Conservation (phyloP, 2,797 vertebrate species). For the Naso thynnoides region DNA sequence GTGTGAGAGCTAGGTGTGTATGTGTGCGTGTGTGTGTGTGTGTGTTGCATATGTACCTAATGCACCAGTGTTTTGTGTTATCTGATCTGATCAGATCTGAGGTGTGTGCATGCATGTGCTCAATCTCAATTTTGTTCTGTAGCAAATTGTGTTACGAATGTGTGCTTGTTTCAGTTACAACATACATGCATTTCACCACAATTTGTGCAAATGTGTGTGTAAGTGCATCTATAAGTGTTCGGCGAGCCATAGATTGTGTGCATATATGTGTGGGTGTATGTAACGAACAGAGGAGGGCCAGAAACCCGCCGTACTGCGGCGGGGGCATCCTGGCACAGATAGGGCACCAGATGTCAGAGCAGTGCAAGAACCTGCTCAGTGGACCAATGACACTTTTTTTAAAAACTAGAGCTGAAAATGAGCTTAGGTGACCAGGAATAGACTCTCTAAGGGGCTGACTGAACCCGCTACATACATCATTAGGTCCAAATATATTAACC, state of each 20-base stretch:
- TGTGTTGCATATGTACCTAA: slow-evolving; percentile 22
- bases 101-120: slow-evolving; percentile 24
- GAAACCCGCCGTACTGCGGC: slow-evolving; percentile 77
- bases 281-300: slow-evolving; percentile 74
- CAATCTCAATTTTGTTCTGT: slow-evolving; percentile 19
- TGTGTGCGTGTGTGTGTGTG: slow-evolving; percentile 36
- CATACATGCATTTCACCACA: slow-evolving; percentile 15
- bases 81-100: slow-evolving; percentile 33
- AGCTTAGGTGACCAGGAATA: slow-evolving; percentile 77
- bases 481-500: slow-evolving; percentile 56
- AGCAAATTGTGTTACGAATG: slow-evolving; percentile 17
- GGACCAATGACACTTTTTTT: slow-evolving; percentile 82
- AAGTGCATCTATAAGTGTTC: slow-evolving; percentile 25
- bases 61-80: slow-evolving; percentile 28
- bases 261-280: slow-evolving; percentile 54
- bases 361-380: slow-evolving; percentile 81
- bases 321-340: slow-evolving; percentile 84
- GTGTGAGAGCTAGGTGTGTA: slow-evolving; percentile 66
- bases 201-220: slow-evolving; percentile 27
- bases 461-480: slow-evolving; percentile 44
- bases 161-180: slow-evolving; percentile 33
- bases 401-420: slow-evolving; percentile 68
- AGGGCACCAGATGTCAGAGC: slow-evolving; percentile 88
- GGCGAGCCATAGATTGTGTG: slow-evolving; percentile 39
- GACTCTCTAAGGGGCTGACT: slow-evolving; percentile 72